Base-by-base conservation (phyloP, 2,113 vertebrate genomes). In the Sylvia atricapilla region DNA sequence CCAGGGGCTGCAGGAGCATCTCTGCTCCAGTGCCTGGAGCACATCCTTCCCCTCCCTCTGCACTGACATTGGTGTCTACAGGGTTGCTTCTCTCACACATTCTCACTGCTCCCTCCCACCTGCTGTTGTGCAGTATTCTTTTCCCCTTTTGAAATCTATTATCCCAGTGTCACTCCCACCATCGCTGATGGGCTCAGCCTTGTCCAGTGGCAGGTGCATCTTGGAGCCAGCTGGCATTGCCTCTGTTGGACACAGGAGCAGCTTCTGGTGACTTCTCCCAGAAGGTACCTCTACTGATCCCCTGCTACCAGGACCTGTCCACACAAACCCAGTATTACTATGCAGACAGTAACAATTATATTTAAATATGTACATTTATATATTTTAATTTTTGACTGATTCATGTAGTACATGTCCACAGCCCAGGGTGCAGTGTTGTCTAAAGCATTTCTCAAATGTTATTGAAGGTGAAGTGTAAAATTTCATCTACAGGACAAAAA, bases 171-270 rank as follows among this genome's bases (percentile, higher is more conserved):
- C 0, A 0, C 7, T 55, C 56, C 35, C 47, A 35, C 8, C 9
- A 8, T 22, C 0, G 0, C 17, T 1, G 0, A 27, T 41, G 62
- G 39, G 20, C 28, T 59, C 52, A 60, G 24, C 30, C 46, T 41
- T 31, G 39, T 17, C 30, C n/a, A 27, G 39, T 15, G 21, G 16
- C 0, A 0, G 24, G 35, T 69, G 17, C 0, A 0, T 35, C 47
- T 16, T 47, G 41, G 47, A 76, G 8, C 30, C 22, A 25, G 21
- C 14, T 69, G 70, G 21, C 30, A 18, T 31, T 55, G 41, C 3
- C 17, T 59, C 37, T 55, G 10, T 23, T 37, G 33, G 25, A 52
- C 43, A 35, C 5, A 10, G 39, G n/a, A 15, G 16, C 3, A 90
- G 10, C 9, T 67, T 44, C 23, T 74, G 47, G 11, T 68, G 14